Evolutionary conservation across 2,797 vertebrate genomes (phyloP), one percentile per base, ranked within the genome.

Genomic region (Crocodylus rhombifer): DNA sequence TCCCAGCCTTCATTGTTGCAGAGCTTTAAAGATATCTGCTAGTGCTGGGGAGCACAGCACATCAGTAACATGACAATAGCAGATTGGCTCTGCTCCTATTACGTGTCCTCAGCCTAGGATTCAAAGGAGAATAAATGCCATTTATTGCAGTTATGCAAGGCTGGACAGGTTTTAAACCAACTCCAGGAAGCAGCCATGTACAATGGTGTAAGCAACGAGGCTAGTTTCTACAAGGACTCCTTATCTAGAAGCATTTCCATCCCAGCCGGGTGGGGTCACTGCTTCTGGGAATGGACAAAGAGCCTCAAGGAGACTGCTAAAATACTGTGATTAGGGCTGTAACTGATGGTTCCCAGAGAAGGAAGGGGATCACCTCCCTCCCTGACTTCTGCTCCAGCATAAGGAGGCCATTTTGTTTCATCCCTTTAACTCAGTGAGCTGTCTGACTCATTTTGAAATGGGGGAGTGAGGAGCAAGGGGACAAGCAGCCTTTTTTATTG

Each of bases 121-220:
- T 51, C 56, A 36, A 28, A 18, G 12, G 7, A 51, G 18, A 42
- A 28, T 11, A 55, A 42, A 42, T 26, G 28, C 20, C 7, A 21
- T 26, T 64, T 80, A 17, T 18, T 20, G 58, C 36, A n/a, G 36
- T 96, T 93, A 91, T 0, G 3, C 84, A 94, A 95, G 82, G 69
- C 74, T 58, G 85, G 81, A n/a, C n/a, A n/a, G 26, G 57, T 73
- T 89, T 89, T 55, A 89, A 90, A 91, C 92, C 86, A 58, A 96
- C 80, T 91, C 87, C 82, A 77, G 84, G 18, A 20, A 86, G 89
- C 4, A 77, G 79, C 83, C 81, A 33, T 42, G 23, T 87, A 64
- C 25, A 82, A 84, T 0, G 0, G 1, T 77, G 87, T 91, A 93
- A 51, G 93, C 92, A 95, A 71, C 85, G 86, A 63, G 92, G 5